A percentile compares a stretch with the other conserved stretches of the same genome.
phyloP scores from a whole-genome alignment of 2,888 invertebrate species.

The Theretra japonica region DNA sequence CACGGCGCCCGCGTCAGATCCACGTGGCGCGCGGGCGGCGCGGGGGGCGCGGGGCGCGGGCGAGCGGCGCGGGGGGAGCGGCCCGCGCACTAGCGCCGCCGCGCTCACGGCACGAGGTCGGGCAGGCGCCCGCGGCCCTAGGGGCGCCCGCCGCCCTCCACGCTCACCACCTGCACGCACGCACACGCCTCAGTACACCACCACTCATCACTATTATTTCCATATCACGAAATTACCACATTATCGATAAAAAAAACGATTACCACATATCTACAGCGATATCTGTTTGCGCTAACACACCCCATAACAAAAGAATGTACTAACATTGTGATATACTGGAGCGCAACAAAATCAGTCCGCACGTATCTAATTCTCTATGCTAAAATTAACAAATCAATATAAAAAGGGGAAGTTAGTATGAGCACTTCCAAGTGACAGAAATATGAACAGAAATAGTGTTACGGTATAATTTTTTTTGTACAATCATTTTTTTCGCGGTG shows the following conservation, averaged over 20 bases:
- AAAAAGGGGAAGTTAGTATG: no score
- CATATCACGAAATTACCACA: no score
- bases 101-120: constrained; percentile 85
- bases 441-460: no score
- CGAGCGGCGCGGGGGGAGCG: constrained; percentile 41
- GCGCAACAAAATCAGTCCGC: no score
- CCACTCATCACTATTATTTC: not conserved
- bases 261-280: no score
- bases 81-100: constrained; percentile 56
- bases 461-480: no score
- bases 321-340: no score
- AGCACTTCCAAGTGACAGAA: no score
- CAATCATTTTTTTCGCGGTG: no score
- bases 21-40: constrained; percentile 42
- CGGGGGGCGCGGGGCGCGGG: constrained; percentile 35
- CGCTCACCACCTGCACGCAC: constrained; percentile 69
- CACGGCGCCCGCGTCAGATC: constrained; percentile 43
- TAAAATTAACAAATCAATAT: no score
- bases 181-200: not conserved
- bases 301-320: not conserved
- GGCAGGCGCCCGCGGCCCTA: constrained; percentile 85
- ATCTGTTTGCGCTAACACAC: not conserved
- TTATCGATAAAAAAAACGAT: no score
- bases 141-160: constrained; percentile 76
- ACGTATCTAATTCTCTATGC: no score